phyloP scores from a whole-genome alignment of 2,888 invertebrate species.

The Hirtodrosophila cameraria region DNA sequence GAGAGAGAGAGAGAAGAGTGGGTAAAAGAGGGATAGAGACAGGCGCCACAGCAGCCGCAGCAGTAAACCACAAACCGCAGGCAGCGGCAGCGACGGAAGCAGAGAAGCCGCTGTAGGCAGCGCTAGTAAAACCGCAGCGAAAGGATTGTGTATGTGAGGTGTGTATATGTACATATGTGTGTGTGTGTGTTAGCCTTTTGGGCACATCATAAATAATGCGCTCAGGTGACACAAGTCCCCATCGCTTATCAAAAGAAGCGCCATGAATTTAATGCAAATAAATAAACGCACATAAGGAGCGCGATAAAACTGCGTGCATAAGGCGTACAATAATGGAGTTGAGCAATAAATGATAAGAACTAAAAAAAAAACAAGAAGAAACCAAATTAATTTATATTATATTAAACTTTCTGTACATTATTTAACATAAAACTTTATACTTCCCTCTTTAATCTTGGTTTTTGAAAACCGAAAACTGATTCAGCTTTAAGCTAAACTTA shows the following conservation, averaged over 20 bases:
- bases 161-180: constrained; percentile 13
- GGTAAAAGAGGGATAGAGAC: constrained; percentile 16
- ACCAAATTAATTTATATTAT: too few relatives aligned
- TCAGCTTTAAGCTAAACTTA: too few relatives aligned
- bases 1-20: not conserved
- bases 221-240: constrained; percentile 44
- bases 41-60: constrained; percentile 50
- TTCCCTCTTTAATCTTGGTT: too few relatives aligned
- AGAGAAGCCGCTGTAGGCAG: constrained; percentile 17
- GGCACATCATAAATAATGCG: constrained; percentile 68
- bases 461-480: too few relatives aligned
- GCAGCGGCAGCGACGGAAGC: constrained; percentile 28
- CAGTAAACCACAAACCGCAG: constrained; percentile 59
- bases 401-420: not conserved
- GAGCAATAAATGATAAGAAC: constrained; percentile 30
- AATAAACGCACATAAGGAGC: constrained; percentile 14
- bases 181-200: constrained; percentile 27
- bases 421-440: not conserved
- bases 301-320: constrained; percentile 2
- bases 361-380: not conserved
- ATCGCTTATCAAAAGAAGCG: constrained; percentile 53
- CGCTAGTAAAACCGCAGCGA: constrained; percentile 52
- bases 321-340: constrained; percentile 43
- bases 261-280: constrained; percentile 39
- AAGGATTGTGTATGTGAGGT: constrained; percentile 57